Conservation (phyloP, 2,888 invertebrate species). For the Hesperia comma region DNA sequence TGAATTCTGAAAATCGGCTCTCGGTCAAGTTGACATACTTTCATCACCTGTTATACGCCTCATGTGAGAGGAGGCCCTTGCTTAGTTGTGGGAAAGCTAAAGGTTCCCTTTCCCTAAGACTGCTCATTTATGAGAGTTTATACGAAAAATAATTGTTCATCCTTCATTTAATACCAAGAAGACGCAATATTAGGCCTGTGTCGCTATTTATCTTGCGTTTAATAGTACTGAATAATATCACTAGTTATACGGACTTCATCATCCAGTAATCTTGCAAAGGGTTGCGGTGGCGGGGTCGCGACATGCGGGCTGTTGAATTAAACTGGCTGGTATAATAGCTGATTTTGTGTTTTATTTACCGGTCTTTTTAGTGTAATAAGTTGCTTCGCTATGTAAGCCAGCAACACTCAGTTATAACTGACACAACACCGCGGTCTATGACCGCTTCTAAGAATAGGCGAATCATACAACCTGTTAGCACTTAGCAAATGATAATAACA, state of each 20-base stretch:
- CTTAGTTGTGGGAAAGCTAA: no score
- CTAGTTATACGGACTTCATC: slow-evolving; percentile 12
- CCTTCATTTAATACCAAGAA: no score
- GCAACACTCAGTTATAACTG: no score
- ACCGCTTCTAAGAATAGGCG: not conserved
- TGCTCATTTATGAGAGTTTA: no score
- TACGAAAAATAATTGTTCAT: no score
- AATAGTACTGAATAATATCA: not conserved
- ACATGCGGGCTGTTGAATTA: slow-evolving; percentile 24
- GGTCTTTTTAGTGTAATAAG: slow-evolving; percentile 23
- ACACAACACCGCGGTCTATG: no score
- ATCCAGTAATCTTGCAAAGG: slow-evolving; percentile 26
- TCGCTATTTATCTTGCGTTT: not conserved
- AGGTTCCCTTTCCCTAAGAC: no score
- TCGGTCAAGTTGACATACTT: no score
- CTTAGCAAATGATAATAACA: slow-evolving; percentile 11
- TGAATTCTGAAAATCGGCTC: no score
- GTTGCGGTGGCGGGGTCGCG: slow-evolving; percentile 25
- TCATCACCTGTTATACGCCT: no score
- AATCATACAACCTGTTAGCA: slow-evolving; percentile 14
- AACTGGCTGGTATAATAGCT: slow-evolving; percentile 15
- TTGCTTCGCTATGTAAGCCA: slow-evolving; percentile 7
- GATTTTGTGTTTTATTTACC: slow-evolving; percentile 24
- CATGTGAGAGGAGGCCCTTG: no score
- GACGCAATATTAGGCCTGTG: no score